Percentiles rank a stretch among this genome's conserved stretches.
These are phyloP conservation scores for Gymnobelideus leadbeateri DNA, from an alignment of 2,113 vertebrate species.

Conservation along the genomic window DNA sequence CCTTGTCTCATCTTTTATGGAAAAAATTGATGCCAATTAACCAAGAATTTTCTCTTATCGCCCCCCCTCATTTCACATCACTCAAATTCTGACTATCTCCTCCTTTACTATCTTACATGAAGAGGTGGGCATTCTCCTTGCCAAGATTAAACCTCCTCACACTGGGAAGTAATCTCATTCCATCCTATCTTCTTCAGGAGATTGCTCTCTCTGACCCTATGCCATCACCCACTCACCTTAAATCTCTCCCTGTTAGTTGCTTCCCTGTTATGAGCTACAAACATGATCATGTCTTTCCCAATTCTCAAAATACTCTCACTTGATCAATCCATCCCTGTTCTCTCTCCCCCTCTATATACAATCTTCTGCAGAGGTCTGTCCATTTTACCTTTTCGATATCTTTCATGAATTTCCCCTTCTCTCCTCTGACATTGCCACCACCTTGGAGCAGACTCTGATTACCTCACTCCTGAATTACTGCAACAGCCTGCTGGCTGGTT, in stretches of 20 bases:
- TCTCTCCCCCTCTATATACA: background rate
- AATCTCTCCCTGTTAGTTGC: background rate
- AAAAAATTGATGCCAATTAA: background rate
- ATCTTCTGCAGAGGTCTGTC: background rate
- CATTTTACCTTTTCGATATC: background rate
- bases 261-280: background rate
- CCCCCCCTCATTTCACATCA: background rate
- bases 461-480: background rate
- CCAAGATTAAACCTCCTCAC: background rate
- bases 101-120: background rate
- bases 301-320: background rate
- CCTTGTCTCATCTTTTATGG: background rate
- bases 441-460: background rate
- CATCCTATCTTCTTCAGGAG: background rate
- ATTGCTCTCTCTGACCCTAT: background rate
- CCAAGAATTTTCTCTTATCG: background rate
- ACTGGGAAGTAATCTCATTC: background rate
- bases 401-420: background rate
- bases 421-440: background rate
- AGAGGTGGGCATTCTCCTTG: background rate
- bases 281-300: background rate
- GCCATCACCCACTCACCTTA: background rate
- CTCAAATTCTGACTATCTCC: background rate
- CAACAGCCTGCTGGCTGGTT: background rate
- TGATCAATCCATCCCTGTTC: background rate